phyloP scores from a whole-genome alignment of 2,113 vertebrate genomes.

The Pseudolaguvia tuberculata region DNA sequence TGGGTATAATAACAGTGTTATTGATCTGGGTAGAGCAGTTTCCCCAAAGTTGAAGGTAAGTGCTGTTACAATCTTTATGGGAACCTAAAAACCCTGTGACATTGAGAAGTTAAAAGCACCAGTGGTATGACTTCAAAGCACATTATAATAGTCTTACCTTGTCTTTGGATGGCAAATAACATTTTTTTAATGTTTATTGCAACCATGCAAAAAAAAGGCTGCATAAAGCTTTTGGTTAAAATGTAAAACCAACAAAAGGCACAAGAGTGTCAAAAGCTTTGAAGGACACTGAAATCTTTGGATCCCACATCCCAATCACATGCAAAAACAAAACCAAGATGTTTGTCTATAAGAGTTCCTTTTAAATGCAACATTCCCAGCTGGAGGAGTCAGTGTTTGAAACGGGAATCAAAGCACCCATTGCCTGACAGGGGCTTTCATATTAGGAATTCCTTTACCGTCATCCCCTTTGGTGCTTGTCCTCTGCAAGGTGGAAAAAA shows the following conservation, averaged over 20 bases:
- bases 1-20: constrained; percentile 38
- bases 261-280: constrained; percentile 19
- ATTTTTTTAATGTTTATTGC: constrained; percentile 50
- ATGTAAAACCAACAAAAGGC: background rate
- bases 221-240: background rate
- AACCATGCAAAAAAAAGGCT: constrained; percentile 44
- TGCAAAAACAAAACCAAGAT: constrained; percentile 24
- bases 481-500: constrained; percentile 58
- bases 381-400: constrained; percentile 51
- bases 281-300: constrained; percentile 40
- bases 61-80: constrained; percentile 42
- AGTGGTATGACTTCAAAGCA: constrained; percentile 59
- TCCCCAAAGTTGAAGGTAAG: constrained; percentile 43
- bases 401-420: constrained; percentile 61
- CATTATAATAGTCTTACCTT: constrained; percentile 56
- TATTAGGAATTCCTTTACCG: constrained; percentile 62
- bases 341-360: constrained; percentile 58
- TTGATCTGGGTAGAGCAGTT: constrained; percentile 40
- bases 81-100: constrained; percentile 61
- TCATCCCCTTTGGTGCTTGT: constrained; percentile 57
- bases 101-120: constrained; percentile 65
- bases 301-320: constrained; percentile 33
- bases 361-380: constrained; percentile 57
- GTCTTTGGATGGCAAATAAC: constrained; percentile 49
- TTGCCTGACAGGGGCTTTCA: constrained; percentile 56